Conservation (phyloP, 1,140 invertebrate genomes). For the Hycleus phaleratus region DNA sequence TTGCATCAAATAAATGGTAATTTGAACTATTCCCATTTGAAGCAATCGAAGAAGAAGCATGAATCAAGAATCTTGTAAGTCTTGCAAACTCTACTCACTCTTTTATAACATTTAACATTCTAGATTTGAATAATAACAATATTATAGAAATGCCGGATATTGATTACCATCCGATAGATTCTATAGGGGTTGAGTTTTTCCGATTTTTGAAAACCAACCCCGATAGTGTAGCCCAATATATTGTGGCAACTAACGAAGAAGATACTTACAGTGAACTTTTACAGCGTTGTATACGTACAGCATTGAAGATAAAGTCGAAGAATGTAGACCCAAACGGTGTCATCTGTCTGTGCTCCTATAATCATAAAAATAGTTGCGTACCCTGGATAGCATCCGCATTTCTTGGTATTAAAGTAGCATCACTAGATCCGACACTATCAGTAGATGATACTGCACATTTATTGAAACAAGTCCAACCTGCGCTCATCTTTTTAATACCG, state of each 20-base stretch:
- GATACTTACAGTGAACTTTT: conserved; percentile 15
- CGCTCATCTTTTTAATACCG: conserved; percentile 12
- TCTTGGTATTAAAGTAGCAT: conserved; percentile 8
- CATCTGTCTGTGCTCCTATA: conserved; percentile 15
- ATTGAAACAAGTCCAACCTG: conserved; percentile 15
- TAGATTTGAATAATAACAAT: not conserved
- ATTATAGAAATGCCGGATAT: conserved; percentile 1
- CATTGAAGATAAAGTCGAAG: conserved; percentile 13
- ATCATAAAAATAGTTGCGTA: conserved; percentile 15
- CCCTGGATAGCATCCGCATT: conserved; percentile 19
- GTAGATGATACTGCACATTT: conserved; percentile 9
- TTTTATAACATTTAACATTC: not conserved
- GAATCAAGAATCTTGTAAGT: too few species aligned
- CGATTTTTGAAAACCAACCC: conserved; percentile 1
- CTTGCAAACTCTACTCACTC: too few species aligned
- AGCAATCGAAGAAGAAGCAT: too few species aligned
- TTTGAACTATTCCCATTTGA: too few species aligned
- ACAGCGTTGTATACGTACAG: conserved; percentile 13
- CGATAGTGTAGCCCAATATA: conserved; percentile 4
- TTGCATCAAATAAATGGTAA: too few species aligned
- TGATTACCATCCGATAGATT: conserved; percentile 1
- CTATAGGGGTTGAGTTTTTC: conserved; percentile 8
- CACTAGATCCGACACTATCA: conserved; percentile 20
- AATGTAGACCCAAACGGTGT: conserved; percentile 13
- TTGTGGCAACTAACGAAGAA: conserved; percentile 14